These are phyloP conservation scores for Neogale vison DNA, from an alignment of 2,113 vertebrate genomes.

Conservation along the genomic window DNA sequence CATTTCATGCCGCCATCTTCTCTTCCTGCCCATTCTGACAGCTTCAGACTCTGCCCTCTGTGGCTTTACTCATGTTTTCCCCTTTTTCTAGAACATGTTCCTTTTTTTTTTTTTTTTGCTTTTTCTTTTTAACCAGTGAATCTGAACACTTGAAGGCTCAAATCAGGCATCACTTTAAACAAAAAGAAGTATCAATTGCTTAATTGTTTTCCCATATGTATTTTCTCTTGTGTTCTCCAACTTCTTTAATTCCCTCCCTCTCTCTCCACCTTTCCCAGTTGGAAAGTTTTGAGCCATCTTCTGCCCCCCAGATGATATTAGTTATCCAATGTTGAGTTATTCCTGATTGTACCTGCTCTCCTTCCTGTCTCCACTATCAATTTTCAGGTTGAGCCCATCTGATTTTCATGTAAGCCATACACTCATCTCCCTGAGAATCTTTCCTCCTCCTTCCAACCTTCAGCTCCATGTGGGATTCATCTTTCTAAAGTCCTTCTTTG, in stretches of 20 bases:
- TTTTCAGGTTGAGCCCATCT: background rate
- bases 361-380: background rate
- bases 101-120: background rate
- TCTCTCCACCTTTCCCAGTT: background rate
- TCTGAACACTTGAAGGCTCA: background rate
- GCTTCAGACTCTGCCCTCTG: background rate
- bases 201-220: background rate
- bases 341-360: background rate
- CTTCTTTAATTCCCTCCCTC: background rate
- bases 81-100: background rate
- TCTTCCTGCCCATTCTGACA: background rate
- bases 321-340: background rate
- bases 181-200: background rate
- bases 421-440: background rate
- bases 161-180: background rate
- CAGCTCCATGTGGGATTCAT: background rate
- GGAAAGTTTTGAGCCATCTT: background rate
- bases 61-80: background rate
- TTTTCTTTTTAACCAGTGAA: background rate
- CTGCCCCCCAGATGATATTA: too few relatives aligned
- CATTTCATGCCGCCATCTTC: rapidly evolving
- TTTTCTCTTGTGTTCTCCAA: background rate
- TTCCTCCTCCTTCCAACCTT: background rate
- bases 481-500: background rate
- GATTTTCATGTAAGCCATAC: background rate